Evolutionary conservation across 2,113 vertebrate genomes (phyloP).

Genomic region (Ceratotherium simum): DNA sequence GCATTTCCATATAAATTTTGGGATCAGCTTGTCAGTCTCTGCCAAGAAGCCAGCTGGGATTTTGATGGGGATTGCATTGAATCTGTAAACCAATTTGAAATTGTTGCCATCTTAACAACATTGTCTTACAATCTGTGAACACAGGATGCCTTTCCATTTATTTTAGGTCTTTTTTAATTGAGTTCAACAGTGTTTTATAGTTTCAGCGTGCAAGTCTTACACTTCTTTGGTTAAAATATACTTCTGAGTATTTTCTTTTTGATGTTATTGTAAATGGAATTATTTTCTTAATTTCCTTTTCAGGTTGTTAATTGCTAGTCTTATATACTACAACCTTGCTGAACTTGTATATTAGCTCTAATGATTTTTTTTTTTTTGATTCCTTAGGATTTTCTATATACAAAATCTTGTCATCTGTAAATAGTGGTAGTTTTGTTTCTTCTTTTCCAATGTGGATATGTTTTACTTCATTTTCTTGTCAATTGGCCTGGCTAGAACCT

Average conservation of each 20-base stretch:
- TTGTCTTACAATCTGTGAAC: neutral
- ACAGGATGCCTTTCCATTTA: neutral
- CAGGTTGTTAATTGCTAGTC: neutral
- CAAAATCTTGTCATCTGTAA: neutral
- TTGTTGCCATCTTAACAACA: neutral
- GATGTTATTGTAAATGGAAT: neutral
- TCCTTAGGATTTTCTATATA: neutral
- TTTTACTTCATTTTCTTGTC: neutral
- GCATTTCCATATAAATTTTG: neutral
- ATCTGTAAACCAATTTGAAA: neutral
- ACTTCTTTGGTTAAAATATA: neutral
- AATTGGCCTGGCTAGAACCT: neutral
- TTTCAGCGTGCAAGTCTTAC: neutral
- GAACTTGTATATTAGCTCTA: neutral
- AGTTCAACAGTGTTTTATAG: neutral
- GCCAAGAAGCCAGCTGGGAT: neutral
- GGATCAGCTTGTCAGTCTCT: neutral
- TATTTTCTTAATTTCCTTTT: slow-evolving; percentile 9
- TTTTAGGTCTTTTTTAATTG: slow-evolving; percentile 13
- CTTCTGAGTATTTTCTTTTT: slow-evolving; percentile 38
- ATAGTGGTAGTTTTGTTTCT: neutral
- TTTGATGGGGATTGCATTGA: neutral
- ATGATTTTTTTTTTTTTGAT: neutral
- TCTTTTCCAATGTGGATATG: neutral
- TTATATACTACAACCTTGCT: neutral